Base-by-base conservation (phyloP, 1,140 invertebrate genomes). In the Phymastichus coffea region DNA sequence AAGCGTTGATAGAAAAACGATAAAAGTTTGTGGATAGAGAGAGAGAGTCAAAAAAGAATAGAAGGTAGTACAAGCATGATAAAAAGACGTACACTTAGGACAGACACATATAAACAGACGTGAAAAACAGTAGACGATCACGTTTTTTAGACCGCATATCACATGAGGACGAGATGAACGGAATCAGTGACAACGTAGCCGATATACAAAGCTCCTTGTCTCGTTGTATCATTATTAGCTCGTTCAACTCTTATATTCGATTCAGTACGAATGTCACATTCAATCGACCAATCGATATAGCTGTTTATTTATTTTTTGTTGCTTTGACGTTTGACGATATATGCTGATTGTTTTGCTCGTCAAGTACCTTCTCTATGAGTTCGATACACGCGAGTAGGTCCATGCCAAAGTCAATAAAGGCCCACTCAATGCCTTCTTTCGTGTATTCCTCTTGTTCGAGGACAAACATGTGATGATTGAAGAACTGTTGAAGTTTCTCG, bases 391-490 rank as follows among this genome's bases (percentile, higher is more conserved):
- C 92, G 76, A 93, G 87, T 79, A 97, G 88, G 82, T 97, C 94
- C 92, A 97, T 95, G 83, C 94, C 94, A 83, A 97, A 97, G 88
- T 97, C 94, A 81, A 97, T 96, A 85, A 97, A 97, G 70, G 88
- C 86, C 94, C 95, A 97, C 64, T 93, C 85, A 83, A 97, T 97
- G 73, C 92, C 92, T 83, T 97, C 93, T 76, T 84, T 90, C 80
- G 94, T 94, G 85, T 98, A 98, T 80, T 97, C 95, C 84, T 95
- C 93, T 88, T 96, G 93, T 85, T 97, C 95, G 72, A 97, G 87
- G 70, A 97, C 94, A 83, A 97, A 97, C 94, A 97, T 97, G 88
- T 97, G 94, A 80, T 97, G 94, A 84, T 97, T 97, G 90, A 97
- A 97, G 87, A 97, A 97, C 80, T 97, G 94, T 83, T 97, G 94